These are phyloP conservation scores for Palythoa caribaeorum DNA, from an alignment of 92 coral and sea anemone species.

Conservation along the genomic window DNA sequence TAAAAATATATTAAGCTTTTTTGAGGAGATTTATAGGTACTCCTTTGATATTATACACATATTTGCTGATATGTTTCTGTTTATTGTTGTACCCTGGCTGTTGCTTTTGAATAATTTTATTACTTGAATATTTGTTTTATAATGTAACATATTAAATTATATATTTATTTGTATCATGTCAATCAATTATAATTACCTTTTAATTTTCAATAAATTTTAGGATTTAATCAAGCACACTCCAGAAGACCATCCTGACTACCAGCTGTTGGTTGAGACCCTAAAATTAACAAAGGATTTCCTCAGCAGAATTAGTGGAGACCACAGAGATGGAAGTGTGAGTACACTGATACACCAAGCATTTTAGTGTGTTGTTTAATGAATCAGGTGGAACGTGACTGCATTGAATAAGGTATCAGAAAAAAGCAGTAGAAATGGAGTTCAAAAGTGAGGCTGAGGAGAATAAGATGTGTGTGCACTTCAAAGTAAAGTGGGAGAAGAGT, in stretches of 20 bases:
- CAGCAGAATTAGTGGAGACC: constrained; percentile 78
- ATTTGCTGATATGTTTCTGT: too few species aligned
- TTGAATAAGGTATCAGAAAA: background rate
- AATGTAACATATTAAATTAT: too few species aligned
- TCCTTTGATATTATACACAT: too few species aligned
- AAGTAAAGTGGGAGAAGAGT: background rate
- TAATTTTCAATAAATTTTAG: constrained; percentile 37
- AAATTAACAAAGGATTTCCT: constrained; percentile 85
- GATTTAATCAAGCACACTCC: constrained; percentile 94
- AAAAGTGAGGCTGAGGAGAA: background rate
- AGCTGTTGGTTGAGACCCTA: constrained; percentile 76
- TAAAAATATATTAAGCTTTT: too few species aligned
- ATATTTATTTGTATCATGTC: background rate
- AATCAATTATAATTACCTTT: background rate
- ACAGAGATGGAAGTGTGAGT: constrained; percentile 85
- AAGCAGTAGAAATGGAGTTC: background rate
- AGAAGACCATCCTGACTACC: constrained; percentile 91
- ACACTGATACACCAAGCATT: background rate
- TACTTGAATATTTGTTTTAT: too few species aligned
- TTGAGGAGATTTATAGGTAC: too few species aligned
- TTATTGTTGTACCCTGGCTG: too few species aligned
- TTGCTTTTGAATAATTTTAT: too few species aligned
- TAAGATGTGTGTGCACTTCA: background rate
- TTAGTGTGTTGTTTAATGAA: background rate
- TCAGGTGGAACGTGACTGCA: background rate